These are phyloP conservation scores for Molorchus minor DNA, from an alignment of 2,888 invertebrate genomes.

Conservation along the genomic window DNA sequence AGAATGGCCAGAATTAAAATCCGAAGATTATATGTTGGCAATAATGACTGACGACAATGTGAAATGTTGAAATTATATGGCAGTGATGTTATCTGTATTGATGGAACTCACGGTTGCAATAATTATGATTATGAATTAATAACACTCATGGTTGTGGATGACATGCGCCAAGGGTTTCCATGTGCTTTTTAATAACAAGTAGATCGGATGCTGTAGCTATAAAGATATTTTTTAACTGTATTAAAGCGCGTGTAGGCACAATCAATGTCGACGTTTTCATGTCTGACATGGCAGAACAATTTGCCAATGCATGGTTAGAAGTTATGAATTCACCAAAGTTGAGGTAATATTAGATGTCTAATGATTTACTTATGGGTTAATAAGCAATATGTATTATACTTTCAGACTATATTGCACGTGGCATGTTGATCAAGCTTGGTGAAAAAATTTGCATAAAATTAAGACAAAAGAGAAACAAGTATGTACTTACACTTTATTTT, in stretches of 20 bases:
- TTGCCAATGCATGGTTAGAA: too few species aligned
- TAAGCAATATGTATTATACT: too few species aligned
- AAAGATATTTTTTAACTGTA: too few species aligned
- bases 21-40: conserved; percentile 46
- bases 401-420: neutral
- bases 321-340: too few species aligned
- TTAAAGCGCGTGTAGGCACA: too few species aligned
- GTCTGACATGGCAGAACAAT: too few species aligned
- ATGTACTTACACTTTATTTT: neutral
- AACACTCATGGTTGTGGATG: conserved; percentile 41
- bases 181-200: conserved; percentile 42
- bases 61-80: conserved; percentile 45
- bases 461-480: neutral
- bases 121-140: conserved; percentile 39
- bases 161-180: conserved; percentile 44
- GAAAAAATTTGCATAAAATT: neutral
- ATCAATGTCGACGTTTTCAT: too few species aligned
- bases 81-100: conserved; percentile 45
- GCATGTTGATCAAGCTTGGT: neutral
- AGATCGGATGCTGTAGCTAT: conserved; percentile 35
- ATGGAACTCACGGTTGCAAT: conserved; percentile 44
- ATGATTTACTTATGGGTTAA: too few species aligned
- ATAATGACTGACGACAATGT: conserved; percentile 45
- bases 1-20: conserved; percentile 35
- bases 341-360: too few species aligned